Conservation (phyloP, 2,888 invertebrate species). For the Drosophila conformis region DNA sequence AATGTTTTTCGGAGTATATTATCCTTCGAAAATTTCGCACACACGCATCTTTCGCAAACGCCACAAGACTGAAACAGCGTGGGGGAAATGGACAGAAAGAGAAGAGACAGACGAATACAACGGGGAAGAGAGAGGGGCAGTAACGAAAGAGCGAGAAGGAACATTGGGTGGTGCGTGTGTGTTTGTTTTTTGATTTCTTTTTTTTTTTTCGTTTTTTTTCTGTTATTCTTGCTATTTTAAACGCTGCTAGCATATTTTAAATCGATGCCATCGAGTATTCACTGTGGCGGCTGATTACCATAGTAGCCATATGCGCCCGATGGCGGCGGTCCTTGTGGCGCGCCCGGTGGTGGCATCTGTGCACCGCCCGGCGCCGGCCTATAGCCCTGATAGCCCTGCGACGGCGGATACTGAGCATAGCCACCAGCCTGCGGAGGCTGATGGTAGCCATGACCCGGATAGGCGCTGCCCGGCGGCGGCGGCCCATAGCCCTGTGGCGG, state of each 20-base stretch:
- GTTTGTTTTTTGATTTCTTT: neutral
- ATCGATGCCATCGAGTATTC: conserved; percentile 32
- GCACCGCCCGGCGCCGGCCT: conserved; percentile 86
- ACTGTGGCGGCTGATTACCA: conserved; percentile 91
- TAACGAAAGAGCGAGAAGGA: neutral
- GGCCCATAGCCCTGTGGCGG: conserved; percentile 83
- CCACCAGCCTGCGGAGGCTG: conserved; percentile 86
- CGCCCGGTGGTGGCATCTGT: conserved; percentile 86
- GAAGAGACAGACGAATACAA: neutral
- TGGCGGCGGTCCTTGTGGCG: conserved; percentile 85
- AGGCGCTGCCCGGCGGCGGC: conserved; percentile 84
- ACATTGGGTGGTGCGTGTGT: conserved; percentile 18
- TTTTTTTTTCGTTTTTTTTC: neutral
- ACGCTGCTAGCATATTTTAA: neutral
- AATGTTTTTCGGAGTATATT: conserved; percentile 31
- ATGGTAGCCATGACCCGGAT: conserved; percentile 87
- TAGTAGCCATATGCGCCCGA: conserved; percentile 92
- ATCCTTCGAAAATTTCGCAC: conserved; percentile 12
- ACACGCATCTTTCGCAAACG: conserved; percentile 1
- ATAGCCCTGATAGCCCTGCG: conserved; percentile 89
- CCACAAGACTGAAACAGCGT: neutral
- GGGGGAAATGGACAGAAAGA: neutral
- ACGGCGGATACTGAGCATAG: conserved; percentile 88
- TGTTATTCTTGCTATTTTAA: neutral
- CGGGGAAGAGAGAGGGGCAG: neutral